A percentile compares a stretch with the other conserved stretches of the same genome.
phyloP scores from a whole-genome alignment of 1,140 invertebrate genomes.

The Zaprionus gabonicus region DNA sequence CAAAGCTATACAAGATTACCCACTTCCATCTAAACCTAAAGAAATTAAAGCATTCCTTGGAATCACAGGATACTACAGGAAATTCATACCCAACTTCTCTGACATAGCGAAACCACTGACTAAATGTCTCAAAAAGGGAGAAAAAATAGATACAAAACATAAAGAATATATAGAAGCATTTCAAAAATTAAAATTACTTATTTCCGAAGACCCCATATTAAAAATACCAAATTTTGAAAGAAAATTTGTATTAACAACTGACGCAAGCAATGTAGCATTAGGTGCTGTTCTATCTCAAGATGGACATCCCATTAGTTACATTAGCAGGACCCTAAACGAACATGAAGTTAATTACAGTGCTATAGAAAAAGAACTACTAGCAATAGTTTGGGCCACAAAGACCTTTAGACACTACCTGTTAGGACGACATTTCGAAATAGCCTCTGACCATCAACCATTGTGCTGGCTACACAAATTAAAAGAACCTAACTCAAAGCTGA shows the following conservation, averaged over 20 bases:
- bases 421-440: conserved; percentile 45
- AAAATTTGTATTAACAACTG: conserved; percentile 7
- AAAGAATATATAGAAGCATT: conserved; percentile 3
- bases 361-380: conserved; percentile 59
- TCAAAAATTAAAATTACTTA: conserved; percentile 9
- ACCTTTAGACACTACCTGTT: conserved; percentile 78
- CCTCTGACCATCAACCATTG: conserved; percentile 46
- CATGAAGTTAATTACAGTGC: conserved; percentile 83
- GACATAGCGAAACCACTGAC: conserved; percentile 62
- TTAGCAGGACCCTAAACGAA: conserved; percentile 81
- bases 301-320: conserved; percentile 78
- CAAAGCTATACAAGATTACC: conserved; percentile 55
- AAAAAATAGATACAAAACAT: background rate
- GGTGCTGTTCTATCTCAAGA: background rate
- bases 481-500: conserved; percentile 44
- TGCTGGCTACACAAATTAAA: conserved; percentile 31
- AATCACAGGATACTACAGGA: conserved; percentile 17
- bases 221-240: conserved; percentile 3
- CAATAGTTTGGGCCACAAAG: conserved; percentile 80
- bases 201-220: conserved; percentile 8
- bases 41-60: conserved; percentile 35
- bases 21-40: conserved; percentile 46
- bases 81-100: conserved; percentile 19
- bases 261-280: conserved; percentile 15
- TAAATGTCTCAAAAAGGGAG: conserved; percentile 1